phyloP scores from a whole-genome alignment of 2,113 vertebrate species.

The Limanda limanda region DNA sequence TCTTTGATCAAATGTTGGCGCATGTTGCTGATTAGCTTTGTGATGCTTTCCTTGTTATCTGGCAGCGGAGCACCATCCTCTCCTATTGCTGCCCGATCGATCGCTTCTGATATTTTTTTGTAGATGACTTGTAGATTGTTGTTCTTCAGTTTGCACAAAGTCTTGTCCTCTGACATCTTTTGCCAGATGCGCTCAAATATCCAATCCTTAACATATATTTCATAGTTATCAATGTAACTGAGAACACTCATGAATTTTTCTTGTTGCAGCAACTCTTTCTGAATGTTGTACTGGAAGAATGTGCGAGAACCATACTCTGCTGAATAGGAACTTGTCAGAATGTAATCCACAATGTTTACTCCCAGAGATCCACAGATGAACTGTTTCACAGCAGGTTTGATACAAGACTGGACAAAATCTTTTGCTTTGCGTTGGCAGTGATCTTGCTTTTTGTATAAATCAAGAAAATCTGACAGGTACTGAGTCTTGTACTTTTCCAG shows the following conservation, averaged over 20 bases:
- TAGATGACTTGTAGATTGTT: constrained; percentile 15
- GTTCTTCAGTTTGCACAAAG: constrained; percentile 31
- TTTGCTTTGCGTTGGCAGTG: constrained; percentile 59
- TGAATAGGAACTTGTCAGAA: constrained; percentile 38
- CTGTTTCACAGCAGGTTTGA: constrained; percentile 62
- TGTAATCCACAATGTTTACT: constrained; percentile 60
- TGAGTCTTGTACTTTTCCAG: constrained; percentile 52
- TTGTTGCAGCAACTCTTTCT: constrained; percentile 56
- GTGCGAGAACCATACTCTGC: constrained; percentile 44
- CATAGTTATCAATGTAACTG: constrained; percentile 55
- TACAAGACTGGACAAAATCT: constrained; percentile 49
- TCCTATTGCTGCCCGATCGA: background rate
- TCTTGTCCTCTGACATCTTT: constrained; percentile 14
- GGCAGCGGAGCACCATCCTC: background rate
- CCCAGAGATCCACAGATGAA: constrained; percentile 57
- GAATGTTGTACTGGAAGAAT: constrained; percentile 64
- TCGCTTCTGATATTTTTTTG: constrained; percentile 16
- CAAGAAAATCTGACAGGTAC: constrained; percentile 59
- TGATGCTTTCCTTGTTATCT: background rate
- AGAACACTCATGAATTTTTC: constrained; percentile 41
- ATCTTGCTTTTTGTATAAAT: constrained; percentile 40
- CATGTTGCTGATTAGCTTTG: constrained; percentile 17
- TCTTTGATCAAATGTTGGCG: constrained; percentile 32
- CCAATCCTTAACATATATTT: constrained; percentile 63
- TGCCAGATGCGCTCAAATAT: constrained; percentile 24